Evolutionary conservation across 1,140 invertebrate genomes (phyloP).

Genomic region (Mercenaria mercenaria): DNA sequence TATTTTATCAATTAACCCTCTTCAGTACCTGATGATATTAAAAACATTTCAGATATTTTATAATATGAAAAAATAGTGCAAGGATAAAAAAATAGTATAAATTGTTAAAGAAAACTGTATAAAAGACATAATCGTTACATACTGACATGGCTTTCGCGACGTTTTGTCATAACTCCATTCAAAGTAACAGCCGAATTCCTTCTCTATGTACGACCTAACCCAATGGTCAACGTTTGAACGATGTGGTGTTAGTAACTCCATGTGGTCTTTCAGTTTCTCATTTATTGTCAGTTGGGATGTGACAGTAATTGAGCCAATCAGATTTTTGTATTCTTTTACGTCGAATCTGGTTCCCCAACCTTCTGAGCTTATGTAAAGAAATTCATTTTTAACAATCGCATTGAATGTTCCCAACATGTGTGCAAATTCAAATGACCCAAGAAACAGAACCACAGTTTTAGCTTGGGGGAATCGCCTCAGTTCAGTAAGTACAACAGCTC

Average conservation of each 20-base stretch:
- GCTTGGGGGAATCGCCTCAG: not conserved
- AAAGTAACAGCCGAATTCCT: slow-evolving; percentile 25
- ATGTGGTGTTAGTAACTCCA: not conserved
- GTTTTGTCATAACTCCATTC: slow-evolving; percentile 59
- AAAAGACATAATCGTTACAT: not conserved
- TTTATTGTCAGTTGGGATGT: slow-evolving; percentile 7
- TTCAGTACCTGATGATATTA: too few relatives aligned
- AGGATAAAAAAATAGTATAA: too few relatives aligned
- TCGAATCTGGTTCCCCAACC: slow-evolving; percentile 33
- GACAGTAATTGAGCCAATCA: slow-evolving; percentile 30
- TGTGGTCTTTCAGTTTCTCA: slow-evolving; percentile 41
- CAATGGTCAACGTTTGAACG: not conserved
- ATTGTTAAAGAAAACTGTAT: too few relatives aligned
- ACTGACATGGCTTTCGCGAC: not conserved
- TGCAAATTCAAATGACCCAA: slow-evolving; percentile 15
- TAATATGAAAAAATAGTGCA: too few relatives aligned
- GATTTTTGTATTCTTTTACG: not conserved
- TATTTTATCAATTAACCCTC: too few relatives aligned
- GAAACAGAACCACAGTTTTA: slow-evolving; percentile 26
- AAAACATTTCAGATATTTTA: too few relatives aligned
- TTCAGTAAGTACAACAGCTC: not conserved
- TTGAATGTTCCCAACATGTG: not conserved
- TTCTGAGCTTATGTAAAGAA: slow-evolving; percentile 50
- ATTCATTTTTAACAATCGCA: slow-evolving; percentile 6
- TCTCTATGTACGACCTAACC: slow-evolving; percentile 28